Evolutionary conservation across 2,797 vertebrate species (phyloP).

Genomic region (Chiloscyllium punctatum): DNA sequence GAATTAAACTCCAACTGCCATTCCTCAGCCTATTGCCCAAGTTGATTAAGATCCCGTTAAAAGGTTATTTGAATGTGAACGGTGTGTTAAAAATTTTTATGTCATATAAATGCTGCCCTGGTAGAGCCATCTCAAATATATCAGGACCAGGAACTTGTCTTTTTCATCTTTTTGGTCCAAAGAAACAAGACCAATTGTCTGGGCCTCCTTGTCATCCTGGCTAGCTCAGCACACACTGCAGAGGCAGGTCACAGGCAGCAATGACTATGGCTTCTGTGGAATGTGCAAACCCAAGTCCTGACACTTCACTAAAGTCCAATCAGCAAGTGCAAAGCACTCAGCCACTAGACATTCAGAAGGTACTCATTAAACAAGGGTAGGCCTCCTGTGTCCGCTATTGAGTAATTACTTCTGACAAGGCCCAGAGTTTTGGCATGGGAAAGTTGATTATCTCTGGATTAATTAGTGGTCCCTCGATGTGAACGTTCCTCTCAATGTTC

Average conservation of each 20-base stretch:
- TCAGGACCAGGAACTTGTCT: neutral
- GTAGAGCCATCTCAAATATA: neutral
- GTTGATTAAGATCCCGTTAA: too few relatives aligned
- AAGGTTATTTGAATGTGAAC: neutral
- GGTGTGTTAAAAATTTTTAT: neutral
- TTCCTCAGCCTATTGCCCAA: too few relatives aligned
- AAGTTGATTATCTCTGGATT: neutral
- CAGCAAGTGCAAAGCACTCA: neutral
- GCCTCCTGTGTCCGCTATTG: neutral
- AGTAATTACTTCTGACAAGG: constrained; percentile 17
- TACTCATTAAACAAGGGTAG: neutral
- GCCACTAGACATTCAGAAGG: neutral
- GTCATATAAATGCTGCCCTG: neutral
- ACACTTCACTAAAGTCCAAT: neutral
- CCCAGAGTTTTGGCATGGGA: neutral
- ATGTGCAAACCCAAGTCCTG: neutral
- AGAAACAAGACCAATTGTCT: neutral
- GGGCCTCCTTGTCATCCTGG: neutral
- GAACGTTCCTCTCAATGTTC: neutral
- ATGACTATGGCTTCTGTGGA: neutral
- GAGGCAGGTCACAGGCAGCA: neutral
- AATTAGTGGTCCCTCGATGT: neutral
- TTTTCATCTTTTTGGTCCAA: neutral
- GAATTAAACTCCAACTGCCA: too few relatives aligned
- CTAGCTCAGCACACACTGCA: neutral